Percentiles rank a stretch among this genome's conserved stretches.
These are phyloP conservation scores for Hymenochirus boettgeri DNA, from an alignment of 2,113 vertebrate genomes.

Conservation along the genomic window DNA sequence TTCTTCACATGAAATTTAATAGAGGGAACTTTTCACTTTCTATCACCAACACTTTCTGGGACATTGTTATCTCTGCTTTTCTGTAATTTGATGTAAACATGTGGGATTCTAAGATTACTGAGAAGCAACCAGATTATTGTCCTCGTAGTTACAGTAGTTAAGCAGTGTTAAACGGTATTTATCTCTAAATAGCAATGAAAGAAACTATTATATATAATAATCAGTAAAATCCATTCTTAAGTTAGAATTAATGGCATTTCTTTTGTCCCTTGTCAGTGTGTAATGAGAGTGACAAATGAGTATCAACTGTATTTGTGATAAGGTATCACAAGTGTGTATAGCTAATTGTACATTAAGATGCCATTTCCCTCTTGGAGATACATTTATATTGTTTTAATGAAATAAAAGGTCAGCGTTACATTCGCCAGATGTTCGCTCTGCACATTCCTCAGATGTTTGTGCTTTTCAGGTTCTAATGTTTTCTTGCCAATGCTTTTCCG, in stretches of 20 bases:
- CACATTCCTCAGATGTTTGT: slow-evolving; percentile 26
- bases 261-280: background rate
- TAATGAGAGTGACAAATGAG: slow-evolving; percentile 35
- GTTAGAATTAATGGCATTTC: slow-evolving; percentile 3
- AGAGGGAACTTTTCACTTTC: too few relatives aligned
- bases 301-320: slow-evolving; percentile 21
- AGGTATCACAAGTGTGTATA: slow-evolving; percentile 14
- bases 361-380: background rate
- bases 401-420: slow-evolving; percentile 41
- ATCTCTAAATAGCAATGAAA: too few relatives aligned
- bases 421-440: slow-evolving; percentile 27
- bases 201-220: background rate
- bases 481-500: slow-evolving; percentile 25
- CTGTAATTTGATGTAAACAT: too few relatives aligned
- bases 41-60: too few relatives aligned
- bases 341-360: slow-evolving; percentile 32
- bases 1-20: too few relatives aligned
- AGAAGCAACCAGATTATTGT: too few relatives aligned
- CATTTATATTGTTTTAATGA: slow-evolving; percentile 19
- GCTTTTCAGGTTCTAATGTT: slow-evolving; percentile 37
- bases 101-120: too few relatives aligned
- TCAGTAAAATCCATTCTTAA: slow-evolving; percentile 8
- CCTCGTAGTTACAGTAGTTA: too few relatives aligned
- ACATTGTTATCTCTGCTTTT: too few relatives aligned
- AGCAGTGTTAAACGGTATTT: too few relatives aligned